phyloP scores from a whole-genome alignment of 1,140 invertebrate species.

The Scaptomyza graminum region DNA sequence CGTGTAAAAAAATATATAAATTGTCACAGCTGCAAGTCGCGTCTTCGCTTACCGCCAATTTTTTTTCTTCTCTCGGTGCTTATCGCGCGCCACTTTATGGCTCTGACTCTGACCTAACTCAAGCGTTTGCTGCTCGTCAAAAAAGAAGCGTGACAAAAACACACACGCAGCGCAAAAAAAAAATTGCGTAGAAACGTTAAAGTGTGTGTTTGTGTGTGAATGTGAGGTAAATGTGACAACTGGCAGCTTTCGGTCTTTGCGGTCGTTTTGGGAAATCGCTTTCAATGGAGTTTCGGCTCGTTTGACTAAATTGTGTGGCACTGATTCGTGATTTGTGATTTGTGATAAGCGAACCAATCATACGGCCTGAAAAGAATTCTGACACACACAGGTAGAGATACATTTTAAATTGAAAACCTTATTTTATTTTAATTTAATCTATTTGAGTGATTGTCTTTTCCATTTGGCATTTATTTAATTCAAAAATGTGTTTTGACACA shows the following conservation, averaged over 20 bases:
- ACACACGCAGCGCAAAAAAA: no score
- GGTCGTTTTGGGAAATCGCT: conserved; percentile 14
- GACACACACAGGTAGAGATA: conserved; percentile 5
- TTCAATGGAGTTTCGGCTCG: conserved; percentile 34
- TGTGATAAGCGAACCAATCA: conserved; percentile 52
- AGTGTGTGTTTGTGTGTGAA: no score
- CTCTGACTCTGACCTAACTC: conserved; percentile 47
- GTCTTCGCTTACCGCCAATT: conserved; percentile 16
- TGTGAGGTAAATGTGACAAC: not conserved
- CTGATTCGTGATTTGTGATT: conserved; percentile 56
- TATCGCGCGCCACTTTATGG: conserved; percentile 25
- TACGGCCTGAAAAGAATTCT: conserved; percentile 13
- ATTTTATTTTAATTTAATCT: not conserved
- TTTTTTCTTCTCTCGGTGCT: conserved; percentile 3
- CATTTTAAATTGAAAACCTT: conserved; percentile 8
- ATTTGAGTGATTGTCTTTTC: no score
- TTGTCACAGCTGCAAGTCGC: conserved; percentile 29
- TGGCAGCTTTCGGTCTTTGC: conserved; percentile 14
- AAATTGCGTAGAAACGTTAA: no score
- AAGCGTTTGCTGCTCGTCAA: conserved; percentile 23
- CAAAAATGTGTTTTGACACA: no score
- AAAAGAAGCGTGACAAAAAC: conserved; percentile 1
- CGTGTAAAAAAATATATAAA: conserved; percentile 10
- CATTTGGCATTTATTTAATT: no score
- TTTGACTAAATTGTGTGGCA: conserved; percentile 47